Conservation (phyloP, 1,140 invertebrate genomes). For the Brachionus plicatilis region DNA sequence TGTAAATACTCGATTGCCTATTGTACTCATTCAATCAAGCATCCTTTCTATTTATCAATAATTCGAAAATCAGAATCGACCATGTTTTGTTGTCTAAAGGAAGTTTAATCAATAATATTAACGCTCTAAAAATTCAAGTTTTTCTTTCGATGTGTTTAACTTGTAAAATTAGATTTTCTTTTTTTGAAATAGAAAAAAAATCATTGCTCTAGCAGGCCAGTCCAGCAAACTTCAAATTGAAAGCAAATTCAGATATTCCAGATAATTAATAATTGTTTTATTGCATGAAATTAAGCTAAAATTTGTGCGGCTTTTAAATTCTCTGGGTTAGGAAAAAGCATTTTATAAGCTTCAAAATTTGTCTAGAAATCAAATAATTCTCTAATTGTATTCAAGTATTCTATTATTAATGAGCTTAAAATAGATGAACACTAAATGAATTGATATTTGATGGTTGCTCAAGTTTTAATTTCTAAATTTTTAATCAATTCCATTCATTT, state of each 20-base stretch:
- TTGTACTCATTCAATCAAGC: slow-evolving; percentile 6
- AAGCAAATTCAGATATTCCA: background rate
- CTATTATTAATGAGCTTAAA: background rate
- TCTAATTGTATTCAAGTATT: background rate
- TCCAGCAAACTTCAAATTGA: background rate
- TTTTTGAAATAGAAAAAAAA: background rate
- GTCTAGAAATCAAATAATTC: background rate
- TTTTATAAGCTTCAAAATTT: slow-evolving; percentile 7
- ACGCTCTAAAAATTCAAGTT: background rate
- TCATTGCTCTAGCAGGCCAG: background rate
- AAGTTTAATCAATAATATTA: slow-evolving; percentile 25
- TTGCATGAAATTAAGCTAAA: slow-evolving; percentile 18
- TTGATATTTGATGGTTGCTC: background rate
- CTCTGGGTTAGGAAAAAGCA: background rate
- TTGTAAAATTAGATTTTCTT: background rate
- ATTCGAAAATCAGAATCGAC: background rate
- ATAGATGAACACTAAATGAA: background rate
- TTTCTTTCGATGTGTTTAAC: background rate
- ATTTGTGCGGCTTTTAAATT: background rate
- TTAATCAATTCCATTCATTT: background rate
- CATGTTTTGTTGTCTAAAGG: slow-evolving; percentile 11
- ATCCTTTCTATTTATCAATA: slow-evolving; percentile 1
- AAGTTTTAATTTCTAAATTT: background rate
- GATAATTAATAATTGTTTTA: slow-evolving; percentile 36
- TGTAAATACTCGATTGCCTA: background rate